phyloP scores from a whole-genome alignment of 2,888 invertebrate genomes.

The Caenorhabditis macrosperma region DNA sequence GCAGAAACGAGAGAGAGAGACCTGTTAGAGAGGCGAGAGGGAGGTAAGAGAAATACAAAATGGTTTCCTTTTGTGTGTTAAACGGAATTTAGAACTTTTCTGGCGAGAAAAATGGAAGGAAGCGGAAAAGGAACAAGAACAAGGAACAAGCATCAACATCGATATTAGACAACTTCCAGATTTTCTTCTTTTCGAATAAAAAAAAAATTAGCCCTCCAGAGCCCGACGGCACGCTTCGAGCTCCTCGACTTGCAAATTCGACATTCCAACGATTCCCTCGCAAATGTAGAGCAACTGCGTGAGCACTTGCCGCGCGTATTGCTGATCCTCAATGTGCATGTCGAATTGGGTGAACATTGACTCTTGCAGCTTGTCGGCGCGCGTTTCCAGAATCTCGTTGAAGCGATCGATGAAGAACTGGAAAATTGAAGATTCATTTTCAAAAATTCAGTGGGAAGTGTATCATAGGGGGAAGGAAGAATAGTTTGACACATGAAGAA shows the following conservation, averaged over 20 bases:
- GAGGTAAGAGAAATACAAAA: too few relatives aligned
- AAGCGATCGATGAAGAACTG: conserved; percentile 46
- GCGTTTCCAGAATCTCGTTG: conserved; percentile 43
- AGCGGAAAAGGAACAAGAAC: too few relatives aligned
- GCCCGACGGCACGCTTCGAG: conserved; percentile 30
- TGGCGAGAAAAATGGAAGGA: too few relatives aligned
- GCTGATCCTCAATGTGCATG: conserved; percentile 45
- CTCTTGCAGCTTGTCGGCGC: conserved; percentile 25
- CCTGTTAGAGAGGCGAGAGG: neutral
- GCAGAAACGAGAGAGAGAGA: neutral
- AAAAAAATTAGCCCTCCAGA: conserved; percentile 45
- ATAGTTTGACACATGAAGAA: too few relatives aligned
- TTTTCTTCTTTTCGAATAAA: too few relatives aligned
- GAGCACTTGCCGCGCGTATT: conserved; percentile 42
- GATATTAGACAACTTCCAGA: too few relatives aligned
- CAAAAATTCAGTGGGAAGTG: too few relatives aligned
- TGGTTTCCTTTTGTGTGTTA: too few relatives aligned
- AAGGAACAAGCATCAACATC: too few relatives aligned
- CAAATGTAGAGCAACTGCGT: conserved; percentile 37
- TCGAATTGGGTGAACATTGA: conserved; percentile 39
- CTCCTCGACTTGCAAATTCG: conserved; percentile 35
- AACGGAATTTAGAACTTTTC: too few relatives aligned
- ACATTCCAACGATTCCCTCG: conserved; percentile 20
- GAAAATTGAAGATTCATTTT: neutral
- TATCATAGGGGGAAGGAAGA: too few relatives aligned